Evolutionary conservation across 2,888 invertebrate species (phyloP).

Genomic region (Creontiades dilutus): DNA sequence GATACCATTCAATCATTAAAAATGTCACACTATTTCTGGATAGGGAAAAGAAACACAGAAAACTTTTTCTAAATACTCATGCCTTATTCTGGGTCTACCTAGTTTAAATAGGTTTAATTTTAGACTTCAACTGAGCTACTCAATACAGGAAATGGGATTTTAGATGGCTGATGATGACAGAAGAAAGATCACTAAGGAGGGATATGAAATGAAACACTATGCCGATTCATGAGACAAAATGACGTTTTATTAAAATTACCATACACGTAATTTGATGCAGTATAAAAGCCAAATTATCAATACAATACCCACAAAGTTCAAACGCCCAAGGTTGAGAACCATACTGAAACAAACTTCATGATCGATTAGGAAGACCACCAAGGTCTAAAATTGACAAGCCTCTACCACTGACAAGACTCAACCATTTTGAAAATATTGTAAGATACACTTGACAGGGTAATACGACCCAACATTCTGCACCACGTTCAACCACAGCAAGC

Average conservation of each 20-base stretch:
- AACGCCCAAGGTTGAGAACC: conserved; percentile 11
- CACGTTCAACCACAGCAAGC: neutral
- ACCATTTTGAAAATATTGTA: conserved; percentile 7
- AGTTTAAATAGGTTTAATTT: too few relatives aligned
- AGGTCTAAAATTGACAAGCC: conserved; percentile 37
- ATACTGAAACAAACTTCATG: conserved; percentile 2
- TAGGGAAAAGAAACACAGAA: too few relatives aligned
- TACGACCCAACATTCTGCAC: neutral
- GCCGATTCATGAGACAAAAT: conserved; percentile 22
- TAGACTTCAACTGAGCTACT: too few relatives aligned
- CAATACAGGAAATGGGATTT: too few relatives aligned
- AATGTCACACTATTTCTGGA: too few relatives aligned
- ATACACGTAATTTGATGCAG: conserved; percentile 35
- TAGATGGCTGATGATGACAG: too few relatives aligned
- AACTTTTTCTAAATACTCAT: too few relatives aligned
- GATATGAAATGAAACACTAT: neutral
- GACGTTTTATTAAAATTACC: conserved; percentile 32
- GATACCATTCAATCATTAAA: too few relatives aligned
- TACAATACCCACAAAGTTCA: conserved; percentile 32
- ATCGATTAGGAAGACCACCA: conserved; percentile 10
- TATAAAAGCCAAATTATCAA: conserved; percentile 42
- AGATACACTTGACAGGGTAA: conserved; percentile 16
- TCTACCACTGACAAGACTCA: neutral
- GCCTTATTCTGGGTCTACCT: too few relatives aligned
- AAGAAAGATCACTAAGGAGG: too few relatives aligned